Conservation (phyloP, 2,113 vertebrate genomes). For the Rhinolophus ferrumequinum region DNA sequence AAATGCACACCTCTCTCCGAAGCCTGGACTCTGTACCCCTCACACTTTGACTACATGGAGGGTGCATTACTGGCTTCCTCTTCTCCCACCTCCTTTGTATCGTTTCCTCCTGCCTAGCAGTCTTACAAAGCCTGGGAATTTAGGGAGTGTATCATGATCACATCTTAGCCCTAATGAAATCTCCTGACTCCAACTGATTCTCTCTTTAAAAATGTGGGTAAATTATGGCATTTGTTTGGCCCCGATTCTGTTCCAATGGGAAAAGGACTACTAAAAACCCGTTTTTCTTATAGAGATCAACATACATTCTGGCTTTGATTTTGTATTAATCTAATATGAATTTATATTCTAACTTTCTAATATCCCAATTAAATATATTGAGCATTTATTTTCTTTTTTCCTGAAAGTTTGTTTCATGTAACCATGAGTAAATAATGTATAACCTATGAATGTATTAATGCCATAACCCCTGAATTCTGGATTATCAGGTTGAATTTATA, state of each 20-base stretch:
- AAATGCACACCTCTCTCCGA: not conserved
- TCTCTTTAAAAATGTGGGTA: not conserved
- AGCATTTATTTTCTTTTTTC: not conserved
- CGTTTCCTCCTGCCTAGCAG: not conserved
- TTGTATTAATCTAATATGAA: not conserved
- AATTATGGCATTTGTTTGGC: not conserved
- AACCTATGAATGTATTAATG: conserved; percentile 3
- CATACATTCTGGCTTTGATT: not conserved
- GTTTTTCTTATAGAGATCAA: not conserved
- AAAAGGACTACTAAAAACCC: not conserved
- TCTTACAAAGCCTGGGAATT: not conserved
- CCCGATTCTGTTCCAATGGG: not conserved
- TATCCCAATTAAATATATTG: not conserved
- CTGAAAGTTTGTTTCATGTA: not conserved
- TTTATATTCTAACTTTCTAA: not conserved
- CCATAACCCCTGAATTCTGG: conserved; percentile 8
- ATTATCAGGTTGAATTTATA: not conserved
- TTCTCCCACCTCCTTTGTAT: not conserved
- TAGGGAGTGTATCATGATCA: not conserved
- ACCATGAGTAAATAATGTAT: not conserved
- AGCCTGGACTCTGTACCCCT: fast-evolving
- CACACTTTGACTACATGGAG: not conserved
- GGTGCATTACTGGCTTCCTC: not conserved
- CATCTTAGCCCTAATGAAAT: not conserved
- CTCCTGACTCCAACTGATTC: not conserved